A percentile compares a stretch with the other conserved stretches of the same genome.
These are phyloP conservation scores for Cybosia mesomella DNA, from an alignment of 2,888 invertebrate species.

Conservation along the genomic window DNA sequence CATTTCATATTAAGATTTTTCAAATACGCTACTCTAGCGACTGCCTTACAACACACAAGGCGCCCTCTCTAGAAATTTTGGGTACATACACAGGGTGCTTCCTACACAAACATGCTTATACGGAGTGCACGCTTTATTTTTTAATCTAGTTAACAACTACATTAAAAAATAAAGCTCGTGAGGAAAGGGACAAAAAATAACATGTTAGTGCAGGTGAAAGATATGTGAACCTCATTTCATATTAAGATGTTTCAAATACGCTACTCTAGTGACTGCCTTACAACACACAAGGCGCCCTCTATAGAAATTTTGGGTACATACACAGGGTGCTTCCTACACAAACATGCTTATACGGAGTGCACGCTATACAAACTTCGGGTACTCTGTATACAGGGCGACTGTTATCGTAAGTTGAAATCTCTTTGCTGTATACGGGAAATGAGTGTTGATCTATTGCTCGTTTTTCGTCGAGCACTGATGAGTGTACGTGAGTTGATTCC, in stretches of 20 bases:
- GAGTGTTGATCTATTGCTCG: slow-evolving; percentile 44
- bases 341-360: slow-evolving; percentile 36
- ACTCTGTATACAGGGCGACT: slow-evolving; percentile 33
- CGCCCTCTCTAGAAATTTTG: slow-evolving; percentile 12
- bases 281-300: slow-evolving; percentile 5
- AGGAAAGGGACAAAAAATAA: not conserved
- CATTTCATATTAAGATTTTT: not conserved
- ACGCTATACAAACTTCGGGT: slow-evolving; percentile 24
- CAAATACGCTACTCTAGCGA: not conserved
- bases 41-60: slow-evolving; percentile 2
- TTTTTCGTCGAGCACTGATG: slow-evolving; percentile 38
- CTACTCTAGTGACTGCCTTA: slow-evolving; percentile 1
- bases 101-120: slow-evolving; percentile 16
- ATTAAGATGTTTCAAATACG: not conserved
- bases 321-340: slow-evolving; percentile 15
- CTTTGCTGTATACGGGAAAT: slow-evolving; percentile 47
- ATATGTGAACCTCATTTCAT: not conserved
- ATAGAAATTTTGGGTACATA: slow-evolving; percentile 14
- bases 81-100: slow-evolving; percentile 8
- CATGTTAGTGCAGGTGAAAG: not conserved
- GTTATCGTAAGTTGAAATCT: slow-evolving; percentile 51
- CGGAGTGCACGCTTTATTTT: no score
- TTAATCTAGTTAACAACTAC: no score
- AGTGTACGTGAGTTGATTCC: slow-evolving; percentile 42
- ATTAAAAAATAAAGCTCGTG: no score